Evolutionary conservation across 2,113 vertebrate genomes (phyloP), one percentile per base, ranked within the genome.

Genomic region (Nipponia nippon): DNA sequence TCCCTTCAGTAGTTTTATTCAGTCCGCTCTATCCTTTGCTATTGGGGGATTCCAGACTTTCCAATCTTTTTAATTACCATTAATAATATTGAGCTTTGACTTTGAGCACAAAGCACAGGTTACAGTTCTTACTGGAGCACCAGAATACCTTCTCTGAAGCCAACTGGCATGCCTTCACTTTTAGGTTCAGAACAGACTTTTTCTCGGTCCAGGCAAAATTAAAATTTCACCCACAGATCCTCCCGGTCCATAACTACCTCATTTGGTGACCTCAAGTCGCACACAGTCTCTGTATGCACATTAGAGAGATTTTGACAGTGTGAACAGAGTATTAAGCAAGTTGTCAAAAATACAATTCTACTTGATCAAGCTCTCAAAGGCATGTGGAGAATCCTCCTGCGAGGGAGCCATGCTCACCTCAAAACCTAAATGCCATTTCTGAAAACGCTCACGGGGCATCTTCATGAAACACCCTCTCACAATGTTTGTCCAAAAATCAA

Each of bases 101-200:
- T 65, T 5, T 0, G 50, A 58, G 83, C 91, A n/a, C 53, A 2
- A 27, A 50, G 80, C 69, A 29, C 63, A 10, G 92, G 73, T 42
- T 49, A 44, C 77, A 46, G 87, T 4, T 49, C 87, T 59, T 27
- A 11, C 49, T 11, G 83, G n/a, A 59, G 66, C 75, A 20, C 21
- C 16, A 4, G 52, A 44, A 56, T 11, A 25, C 44, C 46, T 46
- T 13, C 4, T 2, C 5, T 1, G 34, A 8, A 49, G 77, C 46
- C 67, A n/a, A 14, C 83, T 0, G 34, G 11, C 27, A 3, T 1
- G 10, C 50, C 55, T 49, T 19, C 47, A 0, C 5, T 26, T 82
- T 38, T 2, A 7, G 90, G 32, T 6, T 32, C 84, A 67, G 23
- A 50, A 38, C 26, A 93, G 69, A 4, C 42, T 78, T 58, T 55